A percentile compares a stretch with the other conserved stretches of the same genome.
These are phyloP conservation scores for Drosophila histrio DNA, from an alignment of 2,888 invertebrate genomes.

Conservation along the genomic window DNA sequence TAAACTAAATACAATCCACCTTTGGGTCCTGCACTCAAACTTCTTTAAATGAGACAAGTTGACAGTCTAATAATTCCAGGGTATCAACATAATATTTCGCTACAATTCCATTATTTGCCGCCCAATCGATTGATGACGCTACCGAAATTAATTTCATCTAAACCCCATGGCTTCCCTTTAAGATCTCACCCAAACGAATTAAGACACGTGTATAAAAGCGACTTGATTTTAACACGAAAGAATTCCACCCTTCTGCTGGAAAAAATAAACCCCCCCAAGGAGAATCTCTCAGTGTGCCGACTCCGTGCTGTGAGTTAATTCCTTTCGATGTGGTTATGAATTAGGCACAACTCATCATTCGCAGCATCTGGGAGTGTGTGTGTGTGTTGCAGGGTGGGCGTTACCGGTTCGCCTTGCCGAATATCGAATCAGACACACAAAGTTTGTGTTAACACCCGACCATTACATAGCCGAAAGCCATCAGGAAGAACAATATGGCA, in stretches of 20 bases:
- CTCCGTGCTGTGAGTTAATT: constrained; percentile 79
- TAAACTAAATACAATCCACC: neutral
- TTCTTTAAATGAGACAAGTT: neutral
- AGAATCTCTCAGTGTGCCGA: constrained; percentile 18
- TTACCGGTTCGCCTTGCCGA: constrained; percentile 39
- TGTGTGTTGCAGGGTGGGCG: constrained; percentile 32
- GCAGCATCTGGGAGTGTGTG: constrained; percentile 65
- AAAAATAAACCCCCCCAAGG: constrained; percentile 12
- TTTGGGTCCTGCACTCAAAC: neutral
- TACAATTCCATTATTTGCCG: constrained; percentile 23
- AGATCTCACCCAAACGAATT: constrained; percentile 81
- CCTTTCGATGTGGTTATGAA: constrained; percentile 83
- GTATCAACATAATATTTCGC: constrained; percentile 2
- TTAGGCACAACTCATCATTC: constrained; percentile 83
- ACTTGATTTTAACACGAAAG: constrained; percentile 61
- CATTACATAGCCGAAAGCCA: constrained; percentile 51
- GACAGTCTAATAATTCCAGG: neutral
- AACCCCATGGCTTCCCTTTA: constrained; percentile 60
- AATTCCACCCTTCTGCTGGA: constrained; percentile 38
- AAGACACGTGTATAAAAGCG: constrained; percentile 66
- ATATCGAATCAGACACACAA: constrained; percentile 69
- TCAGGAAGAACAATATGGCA: constrained; percentile 77
- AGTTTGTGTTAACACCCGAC: constrained; percentile 72
- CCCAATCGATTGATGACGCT: constrained; percentile 75
- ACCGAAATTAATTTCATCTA: constrained; percentile 80